phyloP scores from a whole-genome alignment of 2,888 invertebrate genomes.

The Bellardia bayeri region DNA sequence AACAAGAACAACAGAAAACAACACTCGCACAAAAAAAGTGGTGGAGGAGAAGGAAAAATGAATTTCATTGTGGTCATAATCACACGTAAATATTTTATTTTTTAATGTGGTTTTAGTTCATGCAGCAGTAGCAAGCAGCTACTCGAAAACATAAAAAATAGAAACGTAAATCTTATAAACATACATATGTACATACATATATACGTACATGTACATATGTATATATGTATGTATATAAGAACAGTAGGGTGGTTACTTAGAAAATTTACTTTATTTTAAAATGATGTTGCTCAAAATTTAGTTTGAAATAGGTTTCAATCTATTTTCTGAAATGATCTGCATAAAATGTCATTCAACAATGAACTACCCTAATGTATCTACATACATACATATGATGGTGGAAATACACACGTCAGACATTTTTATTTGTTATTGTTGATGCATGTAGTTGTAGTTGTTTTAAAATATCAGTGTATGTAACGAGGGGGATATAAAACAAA shows the following conservation, averaged over 20 bases:
- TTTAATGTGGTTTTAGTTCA: constrained; percentile 37
- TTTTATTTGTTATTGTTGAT: constrained; percentile 2
- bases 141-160: constrained; percentile 18
- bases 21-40: constrained; percentile 15
- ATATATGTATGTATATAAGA: background rate
- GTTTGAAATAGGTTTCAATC: no score
- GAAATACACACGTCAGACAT: constrained; percentile 38
- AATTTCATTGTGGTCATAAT: constrained; percentile 81
- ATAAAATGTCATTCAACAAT: no score
- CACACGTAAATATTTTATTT: constrained; percentile 75
- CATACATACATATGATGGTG: background rate
- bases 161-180: background rate
- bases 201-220: background rate
- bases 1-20: background rate
- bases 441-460: constrained; percentile 6
- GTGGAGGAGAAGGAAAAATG: constrained; percentile 64
- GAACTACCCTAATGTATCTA: no score
- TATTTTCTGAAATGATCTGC: no score
- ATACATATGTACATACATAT: background rate
- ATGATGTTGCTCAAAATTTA: no score
- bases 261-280: no score
- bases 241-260: no score
- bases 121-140: constrained; percentile 45
- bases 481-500: constrained; percentile 55
- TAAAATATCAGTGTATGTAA: background rate